phyloP scores from a whole-genome alignment of 2,113 vertebrate species.

The Pedionomus torquatus region DNA sequence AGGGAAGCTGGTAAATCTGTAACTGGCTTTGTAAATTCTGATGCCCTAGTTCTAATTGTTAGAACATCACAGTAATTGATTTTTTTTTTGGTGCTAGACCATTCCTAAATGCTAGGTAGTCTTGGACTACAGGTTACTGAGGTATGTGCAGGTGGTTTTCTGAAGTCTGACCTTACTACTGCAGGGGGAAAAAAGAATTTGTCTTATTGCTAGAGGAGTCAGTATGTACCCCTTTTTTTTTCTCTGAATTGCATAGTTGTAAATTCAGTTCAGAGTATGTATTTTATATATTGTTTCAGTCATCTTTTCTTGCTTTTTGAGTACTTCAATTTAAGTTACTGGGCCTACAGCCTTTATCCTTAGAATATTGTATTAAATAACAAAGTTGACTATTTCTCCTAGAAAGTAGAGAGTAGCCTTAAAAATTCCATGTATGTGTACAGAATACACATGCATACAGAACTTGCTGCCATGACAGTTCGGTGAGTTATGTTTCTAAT shows the following conservation, averaged over 20 bases:
- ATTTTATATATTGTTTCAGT: background rate
- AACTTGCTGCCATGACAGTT: background rate
- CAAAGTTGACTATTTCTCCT: background rate
- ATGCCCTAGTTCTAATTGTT: background rate
- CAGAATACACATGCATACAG: background rate
- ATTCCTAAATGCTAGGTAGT: background rate
- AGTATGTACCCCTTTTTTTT: background rate
- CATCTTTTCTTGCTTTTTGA: background rate
- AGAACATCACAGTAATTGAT: background rate
- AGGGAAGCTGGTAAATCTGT: background rate
- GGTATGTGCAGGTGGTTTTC: background rate
- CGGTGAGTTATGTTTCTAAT: background rate
- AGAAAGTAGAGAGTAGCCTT: background rate
- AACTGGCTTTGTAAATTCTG: background rate
- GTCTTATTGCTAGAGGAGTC: background rate
- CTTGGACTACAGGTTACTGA: background rate
- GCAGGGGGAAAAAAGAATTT: background rate
- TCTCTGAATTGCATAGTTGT: background rate
- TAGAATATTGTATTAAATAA: background rate
- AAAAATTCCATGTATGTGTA: background rate
- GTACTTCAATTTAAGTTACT: background rate
- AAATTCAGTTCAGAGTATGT: background rate
- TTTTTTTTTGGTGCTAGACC: background rate
- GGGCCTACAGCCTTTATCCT: background rate
- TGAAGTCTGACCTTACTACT: background rate